Evolutionary conservation across 92 coral and sea anemone species (phyloP).

Genomic region (Montipora capitata): DNA sequence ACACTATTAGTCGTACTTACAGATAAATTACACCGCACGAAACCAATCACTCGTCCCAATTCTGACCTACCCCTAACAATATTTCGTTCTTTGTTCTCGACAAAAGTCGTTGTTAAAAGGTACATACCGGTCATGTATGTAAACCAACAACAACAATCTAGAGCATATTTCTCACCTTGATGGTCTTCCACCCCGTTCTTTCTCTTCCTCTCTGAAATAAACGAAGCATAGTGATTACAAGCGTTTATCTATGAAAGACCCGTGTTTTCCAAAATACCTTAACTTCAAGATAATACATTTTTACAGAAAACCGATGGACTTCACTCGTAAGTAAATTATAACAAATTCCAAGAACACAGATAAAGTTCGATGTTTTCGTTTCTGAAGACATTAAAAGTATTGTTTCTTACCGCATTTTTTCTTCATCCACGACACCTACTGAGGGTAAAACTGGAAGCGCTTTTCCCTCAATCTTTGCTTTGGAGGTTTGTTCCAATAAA

Average conservation of each 20-base stretch:
- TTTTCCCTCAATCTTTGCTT: conserved; percentile 84
- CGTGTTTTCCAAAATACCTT: too few relatives aligned
- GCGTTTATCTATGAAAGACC: too few relatives aligned
- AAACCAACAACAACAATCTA: background rate
- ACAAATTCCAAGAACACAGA: background rate
- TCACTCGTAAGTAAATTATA: too few relatives aligned
- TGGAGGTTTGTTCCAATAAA: conserved; percentile 74
- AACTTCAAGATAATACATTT: too few relatives aligned
- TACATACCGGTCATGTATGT: background rate
- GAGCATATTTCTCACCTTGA: conserved; percentile 4
- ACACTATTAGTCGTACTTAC: background rate
- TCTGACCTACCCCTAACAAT: too few relatives aligned
- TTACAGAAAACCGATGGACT: too few relatives aligned
- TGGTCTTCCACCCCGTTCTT: conserved; percentile 40
- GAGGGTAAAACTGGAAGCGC: conserved; percentile 87
- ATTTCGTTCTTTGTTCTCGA: too few relatives aligned
- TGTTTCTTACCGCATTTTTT: conserved; percentile 91
- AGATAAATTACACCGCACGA: too few relatives aligned
- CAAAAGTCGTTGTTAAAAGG: too few relatives aligned
- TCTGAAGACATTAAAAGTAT: background rate
- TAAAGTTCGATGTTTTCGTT: background rate
- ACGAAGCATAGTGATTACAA: background rate
- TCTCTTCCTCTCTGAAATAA: conserved; percentile 22
- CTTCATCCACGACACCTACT: conserved; percentile 97
- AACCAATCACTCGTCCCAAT: too few relatives aligned